phyloP scores from a whole-genome alignment of 1,140 invertebrate species.

The Lineus longissimus region DNA sequence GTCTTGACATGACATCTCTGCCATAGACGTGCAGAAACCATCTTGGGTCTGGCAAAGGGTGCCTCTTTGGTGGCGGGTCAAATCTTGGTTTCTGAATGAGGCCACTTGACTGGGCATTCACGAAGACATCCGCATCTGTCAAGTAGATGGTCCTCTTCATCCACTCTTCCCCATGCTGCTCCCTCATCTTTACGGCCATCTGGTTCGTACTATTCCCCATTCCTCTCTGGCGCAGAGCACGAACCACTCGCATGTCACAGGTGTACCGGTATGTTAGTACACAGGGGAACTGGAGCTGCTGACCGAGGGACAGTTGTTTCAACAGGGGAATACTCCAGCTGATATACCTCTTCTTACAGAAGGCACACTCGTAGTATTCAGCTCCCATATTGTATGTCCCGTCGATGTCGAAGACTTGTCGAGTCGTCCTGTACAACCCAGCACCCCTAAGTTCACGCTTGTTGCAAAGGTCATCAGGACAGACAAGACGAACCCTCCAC shows the following conservation, averaged over 20 bases:
- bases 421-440: neutral
- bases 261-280: neutral
- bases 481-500: neutral
- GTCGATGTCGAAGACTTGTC: neutral
- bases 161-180: neutral
- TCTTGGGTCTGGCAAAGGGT: neutral
- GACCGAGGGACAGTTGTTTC: neutral
- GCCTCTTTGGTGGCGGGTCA: neutral
- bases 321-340: neutral
- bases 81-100: neutral
- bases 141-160: slow-evolving; percentile 5
- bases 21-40: slow-evolving; percentile 9
- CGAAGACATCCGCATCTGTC: neutral
- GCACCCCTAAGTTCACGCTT: neutral
- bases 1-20: slow-evolving; percentile 7
- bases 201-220: slow-evolving; percentile 8
- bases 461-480: neutral
- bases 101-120: neutral
- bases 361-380: neutral
- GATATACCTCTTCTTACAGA: neutral
- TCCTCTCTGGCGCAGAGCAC: neutral
- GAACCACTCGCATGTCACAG: neutral
- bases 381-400: neutral
- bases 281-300: neutral
- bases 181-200: neutral